A percentile compares a stretch with the other conserved stretches of the same genome.
Evolutionary conservation across 2,797 vertebrate genomes (phyloP).

Genomic region (Pangasius macronema): DNA sequence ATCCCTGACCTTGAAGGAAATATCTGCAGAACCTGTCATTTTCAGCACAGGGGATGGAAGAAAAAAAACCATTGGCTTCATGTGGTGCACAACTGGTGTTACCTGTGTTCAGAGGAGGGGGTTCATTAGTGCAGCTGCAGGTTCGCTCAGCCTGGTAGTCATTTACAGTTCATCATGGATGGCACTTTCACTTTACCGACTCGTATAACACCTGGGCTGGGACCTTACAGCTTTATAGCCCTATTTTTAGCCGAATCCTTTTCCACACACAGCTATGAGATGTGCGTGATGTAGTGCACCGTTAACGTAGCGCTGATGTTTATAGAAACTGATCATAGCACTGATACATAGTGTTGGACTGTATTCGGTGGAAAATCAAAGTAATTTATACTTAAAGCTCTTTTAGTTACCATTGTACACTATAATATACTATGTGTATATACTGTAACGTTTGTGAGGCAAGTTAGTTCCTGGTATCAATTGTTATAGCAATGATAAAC

Average conservation of each 20-base stretch:
- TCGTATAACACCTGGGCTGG: background rate
- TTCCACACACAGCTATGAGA: background rate
- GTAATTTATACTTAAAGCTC: background rate
- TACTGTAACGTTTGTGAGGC: background rate
- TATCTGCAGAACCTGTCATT: background rate
- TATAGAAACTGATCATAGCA: background rate
- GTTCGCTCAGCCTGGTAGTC: conserved; percentile 5
- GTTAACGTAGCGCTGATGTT: background rate
- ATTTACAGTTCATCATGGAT: conserved; percentile 34
- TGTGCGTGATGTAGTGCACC: background rate
- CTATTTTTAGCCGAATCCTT: background rate
- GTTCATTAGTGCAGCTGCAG: conserved; percentile 31
- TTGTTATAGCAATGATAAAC: background rate
- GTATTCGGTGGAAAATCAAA: background rate
- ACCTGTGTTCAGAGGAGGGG: conserved; percentile 1
- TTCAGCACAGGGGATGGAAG: background rate
- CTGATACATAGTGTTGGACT: background rate
- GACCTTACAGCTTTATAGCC: background rate
- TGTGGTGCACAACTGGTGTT: conserved; percentile 3
- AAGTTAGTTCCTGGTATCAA: background rate
- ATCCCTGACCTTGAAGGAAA: background rate
- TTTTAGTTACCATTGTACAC: background rate
- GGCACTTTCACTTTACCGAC: conserved; percentile 21
- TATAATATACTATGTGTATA: background rate
- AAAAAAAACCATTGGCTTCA: background rate